phyloP scores from a whole-genome alignment of 2,797 vertebrate genomes.

The Morus bassanus region DNA sequence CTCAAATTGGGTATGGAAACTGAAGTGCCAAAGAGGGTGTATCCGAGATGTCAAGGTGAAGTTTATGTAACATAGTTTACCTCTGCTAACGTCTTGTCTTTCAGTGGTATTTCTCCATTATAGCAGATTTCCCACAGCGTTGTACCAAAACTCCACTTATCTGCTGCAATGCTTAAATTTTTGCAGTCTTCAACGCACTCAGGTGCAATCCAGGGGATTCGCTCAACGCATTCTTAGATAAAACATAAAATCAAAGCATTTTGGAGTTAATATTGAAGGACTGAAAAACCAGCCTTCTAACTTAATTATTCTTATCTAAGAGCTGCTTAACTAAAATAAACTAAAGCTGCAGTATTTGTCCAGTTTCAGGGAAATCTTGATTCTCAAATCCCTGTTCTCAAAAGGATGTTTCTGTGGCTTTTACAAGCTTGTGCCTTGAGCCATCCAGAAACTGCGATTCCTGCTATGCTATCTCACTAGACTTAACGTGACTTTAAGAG shows the following conservation, averaged over 20 bases:
- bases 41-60: too few species aligned
- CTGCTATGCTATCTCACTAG: not conserved
- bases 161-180: constrained; percentile 87
- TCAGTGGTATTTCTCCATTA: constrained; percentile 92
- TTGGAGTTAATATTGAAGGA: not conserved
- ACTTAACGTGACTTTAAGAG: not conserved
- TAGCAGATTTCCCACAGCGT: constrained; percentile 99
- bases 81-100: constrained; percentile 95
- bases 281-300: not conserved
- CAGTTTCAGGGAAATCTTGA: not conserved
- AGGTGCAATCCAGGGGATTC: constrained; percentile 96
- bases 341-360: not conserved
- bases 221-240: constrained; percentile 86
- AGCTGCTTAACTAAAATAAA: not conserved
- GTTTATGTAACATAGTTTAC: constrained; percentile 54
- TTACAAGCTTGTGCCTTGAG: not conserved
- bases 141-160: constrained; percentile 98
- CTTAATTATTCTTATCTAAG: not conserved
- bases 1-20: not conserved
- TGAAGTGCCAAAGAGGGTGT: not conserved
- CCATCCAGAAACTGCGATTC: not conserved
- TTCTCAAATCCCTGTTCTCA: not conserved
- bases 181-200: constrained; percentile 89
- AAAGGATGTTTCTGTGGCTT: not conserved
- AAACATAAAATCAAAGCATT: not conserved